Conservation (phyloP, 2,797 vertebrate species). For the Bufotes viridis region DNA sequence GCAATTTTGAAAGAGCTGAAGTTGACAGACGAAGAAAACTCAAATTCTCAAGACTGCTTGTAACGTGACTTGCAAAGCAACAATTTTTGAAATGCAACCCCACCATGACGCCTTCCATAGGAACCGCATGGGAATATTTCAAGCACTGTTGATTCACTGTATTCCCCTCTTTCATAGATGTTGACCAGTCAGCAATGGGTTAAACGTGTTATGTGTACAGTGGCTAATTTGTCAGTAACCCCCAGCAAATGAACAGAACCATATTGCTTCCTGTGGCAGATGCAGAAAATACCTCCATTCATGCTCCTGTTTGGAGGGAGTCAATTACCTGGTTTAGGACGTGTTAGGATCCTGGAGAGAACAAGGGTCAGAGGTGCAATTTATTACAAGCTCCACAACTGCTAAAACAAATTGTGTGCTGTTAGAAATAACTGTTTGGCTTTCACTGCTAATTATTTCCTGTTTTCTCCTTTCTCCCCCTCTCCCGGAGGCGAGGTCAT, state of each 20-base stretch:
- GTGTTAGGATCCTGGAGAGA: conserved; percentile 16
- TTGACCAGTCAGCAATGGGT: not conserved
- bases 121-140: not conserved
- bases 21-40: too few relatives aligned
- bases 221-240: conserved; percentile 17
- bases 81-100: not conserved
- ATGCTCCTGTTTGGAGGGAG: conserved; percentile 28
- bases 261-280: conserved; percentile 17
- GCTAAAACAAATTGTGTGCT: conserved; percentile 48
- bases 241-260: conserved; percentile 18
- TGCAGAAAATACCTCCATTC: conserved; percentile 42
- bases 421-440: conserved; percentile 51
- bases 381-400: conserved; percentile 26
- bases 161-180: not conserved
- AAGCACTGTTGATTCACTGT: not conserved
- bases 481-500: not conserved
- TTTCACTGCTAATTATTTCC: conserved; percentile 57
- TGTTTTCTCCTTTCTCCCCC: conserved; percentile 14
- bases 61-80: too few relatives aligned
- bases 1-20: too few relatives aligned
- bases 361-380: conserved; percentile 44
- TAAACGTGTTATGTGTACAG: conserved; percentile 15
- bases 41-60: too few relatives aligned
- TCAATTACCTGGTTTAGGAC: conserved; percentile 29
- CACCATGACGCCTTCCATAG: too few relatives aligned